Conservation (phyloP, 2,113 vertebrate species). For the Urocynchramus pylzowi region DNA sequence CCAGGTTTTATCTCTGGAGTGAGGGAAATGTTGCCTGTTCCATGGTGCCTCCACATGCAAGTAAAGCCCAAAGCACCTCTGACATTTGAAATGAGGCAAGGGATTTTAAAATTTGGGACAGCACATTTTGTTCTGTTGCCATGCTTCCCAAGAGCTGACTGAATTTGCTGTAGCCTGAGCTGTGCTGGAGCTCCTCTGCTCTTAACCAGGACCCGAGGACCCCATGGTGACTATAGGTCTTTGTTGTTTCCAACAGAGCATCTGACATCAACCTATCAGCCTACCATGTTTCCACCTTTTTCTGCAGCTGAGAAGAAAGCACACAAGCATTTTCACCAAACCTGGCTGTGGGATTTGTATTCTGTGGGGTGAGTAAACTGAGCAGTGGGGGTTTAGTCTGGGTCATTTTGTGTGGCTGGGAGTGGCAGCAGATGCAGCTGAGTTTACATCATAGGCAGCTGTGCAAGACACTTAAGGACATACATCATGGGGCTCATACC, state of each 20-base stretch:
- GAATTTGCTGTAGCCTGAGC: neutral
- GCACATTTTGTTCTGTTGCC: neutral
- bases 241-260: neutral
- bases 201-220: neutral
- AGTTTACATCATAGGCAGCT: neutral
- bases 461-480: neutral
- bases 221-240: neutral
- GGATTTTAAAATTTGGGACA: neutral
- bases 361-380: constrained; percentile 76
- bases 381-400: neutral
- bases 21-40: neutral
- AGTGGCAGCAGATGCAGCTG: neutral
- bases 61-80: neutral
- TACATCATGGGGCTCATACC: neutral
- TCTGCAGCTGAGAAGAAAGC: constrained; percentile 26
- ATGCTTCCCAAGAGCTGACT: neutral
- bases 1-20: neutral
- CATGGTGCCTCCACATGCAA: neutral
- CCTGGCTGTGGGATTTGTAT: constrained; percentile 84
- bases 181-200: neutral
- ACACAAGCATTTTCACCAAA: constrained; percentile 76
- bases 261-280: neutral
- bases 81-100: neutral
- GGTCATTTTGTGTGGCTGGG: neutral
- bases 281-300: neutral